Conservation (phyloP, 2,888 invertebrate genomes). For the Nebria brevicollis region DNA sequence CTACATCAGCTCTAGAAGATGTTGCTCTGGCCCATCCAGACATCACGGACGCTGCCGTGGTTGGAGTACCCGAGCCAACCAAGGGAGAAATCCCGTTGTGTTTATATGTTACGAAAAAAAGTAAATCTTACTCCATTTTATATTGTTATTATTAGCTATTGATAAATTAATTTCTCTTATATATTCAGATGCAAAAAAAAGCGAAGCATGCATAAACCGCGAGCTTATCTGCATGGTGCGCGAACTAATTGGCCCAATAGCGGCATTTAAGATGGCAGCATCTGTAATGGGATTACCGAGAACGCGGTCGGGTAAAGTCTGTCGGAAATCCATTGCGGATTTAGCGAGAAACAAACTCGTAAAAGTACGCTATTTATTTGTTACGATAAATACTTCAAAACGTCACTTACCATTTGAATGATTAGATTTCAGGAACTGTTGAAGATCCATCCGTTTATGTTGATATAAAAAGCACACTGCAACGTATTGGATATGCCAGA, state of each 20-base stretch:
- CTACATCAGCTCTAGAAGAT: conserved; percentile 90
- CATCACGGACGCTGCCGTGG: conserved; percentile 87
- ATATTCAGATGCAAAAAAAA: conserved; percentile 63
- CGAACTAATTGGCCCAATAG: conserved; percentile 84
- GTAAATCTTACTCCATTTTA: conserved; percentile 53
- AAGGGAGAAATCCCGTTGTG: conserved; percentile 93
- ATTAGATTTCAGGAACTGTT: conserved; percentile 81
- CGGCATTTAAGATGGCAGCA: conserved; percentile 83
- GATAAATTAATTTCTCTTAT: conserved; percentile 8
- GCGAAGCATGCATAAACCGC: conserved; percentile 66
- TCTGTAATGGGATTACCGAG: conserved; percentile 85
- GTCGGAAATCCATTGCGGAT: conserved; percentile 84
- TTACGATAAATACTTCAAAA: background rate
- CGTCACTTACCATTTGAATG: conserved; percentile 50
- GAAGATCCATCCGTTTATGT: conserved; percentile 86
- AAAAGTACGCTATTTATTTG: conserved; percentile 66
- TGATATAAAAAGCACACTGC: conserved; percentile 79
- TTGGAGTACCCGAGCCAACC: conserved; percentile 88
- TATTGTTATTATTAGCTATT: too few species aligned
- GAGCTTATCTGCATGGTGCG: conserved; percentile 71
- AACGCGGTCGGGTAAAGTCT: conserved; percentile 86
- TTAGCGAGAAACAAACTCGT: conserved; percentile 84
- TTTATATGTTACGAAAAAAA: conserved; percentile 80
- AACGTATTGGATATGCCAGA: conserved; percentile 79
- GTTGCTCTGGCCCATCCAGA: conserved; percentile 88